Evolutionary conservation across 37 sponge, comb jelly and placozoan species (phyloP).

Genomic region (Axinella damicornis): DNA sequence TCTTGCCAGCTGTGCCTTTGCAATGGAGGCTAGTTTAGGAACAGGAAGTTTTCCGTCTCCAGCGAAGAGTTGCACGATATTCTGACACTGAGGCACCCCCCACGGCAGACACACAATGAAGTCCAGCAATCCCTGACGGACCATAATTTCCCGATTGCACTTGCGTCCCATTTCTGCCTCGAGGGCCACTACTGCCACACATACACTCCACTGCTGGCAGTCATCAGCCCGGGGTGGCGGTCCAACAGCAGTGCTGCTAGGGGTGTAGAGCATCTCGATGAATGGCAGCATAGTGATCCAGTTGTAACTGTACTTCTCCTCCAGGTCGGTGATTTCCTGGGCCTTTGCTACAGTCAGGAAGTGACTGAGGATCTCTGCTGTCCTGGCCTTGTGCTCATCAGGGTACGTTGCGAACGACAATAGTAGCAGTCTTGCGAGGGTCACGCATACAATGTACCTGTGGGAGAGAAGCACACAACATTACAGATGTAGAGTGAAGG

Average conservation of each 20-base stretch:
- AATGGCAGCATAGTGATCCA: constrained; percentile 33
- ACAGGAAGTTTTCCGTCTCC: not conserved
- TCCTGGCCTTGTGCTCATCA: not conserved
- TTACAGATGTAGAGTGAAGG: no score
- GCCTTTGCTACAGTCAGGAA: not conserved
- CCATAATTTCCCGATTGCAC: not conserved
- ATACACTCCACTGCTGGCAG: not conserved
- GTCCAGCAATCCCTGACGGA: not conserved
- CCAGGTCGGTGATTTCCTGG: not conserved
- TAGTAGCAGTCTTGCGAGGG: not conserved
- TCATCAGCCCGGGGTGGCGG: not conserved
- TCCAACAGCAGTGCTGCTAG: not conserved
- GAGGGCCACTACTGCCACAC: constrained; percentile 1
- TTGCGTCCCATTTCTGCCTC: not conserved
- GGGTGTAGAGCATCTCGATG: not conserved
- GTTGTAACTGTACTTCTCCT: constrained; percentile 7
- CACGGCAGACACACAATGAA: not conserved
- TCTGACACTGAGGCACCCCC: not conserved
- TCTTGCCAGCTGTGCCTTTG: not conserved
- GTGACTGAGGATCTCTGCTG: not conserved
- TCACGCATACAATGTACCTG: constrained; percentile 5
- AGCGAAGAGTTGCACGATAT: not conserved
- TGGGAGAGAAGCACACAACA: no score
- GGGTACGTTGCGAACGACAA: not conserved
- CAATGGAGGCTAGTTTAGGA: not conserved